Base-by-base conservation (phyloP, 1,140 invertebrate genomes). In the Papilio helenus region DNA sequence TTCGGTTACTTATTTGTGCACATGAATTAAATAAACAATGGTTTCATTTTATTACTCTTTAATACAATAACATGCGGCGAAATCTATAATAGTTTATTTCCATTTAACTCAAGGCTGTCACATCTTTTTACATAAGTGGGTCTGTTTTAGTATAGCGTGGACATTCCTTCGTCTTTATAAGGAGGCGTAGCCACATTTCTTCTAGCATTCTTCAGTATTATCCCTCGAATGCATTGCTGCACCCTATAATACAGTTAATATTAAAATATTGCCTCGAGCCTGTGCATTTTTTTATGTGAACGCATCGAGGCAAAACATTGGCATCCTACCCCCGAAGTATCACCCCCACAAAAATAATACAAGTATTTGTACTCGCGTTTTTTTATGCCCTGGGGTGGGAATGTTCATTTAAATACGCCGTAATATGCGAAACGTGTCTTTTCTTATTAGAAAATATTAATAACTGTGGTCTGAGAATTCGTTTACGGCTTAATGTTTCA, bases 241-340 rank as follows among this genome's bases (percentile, higher is more conserved):
- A 89, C 90, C 92, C 93, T 84, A 89, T 89, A 91, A 92, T 88
- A 89, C 89, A 88, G 92, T 92, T 93, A 93, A 94, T 94, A 93
- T 93, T 93, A 94, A 94, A 93, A 93, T 94, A 94, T 94, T 93
- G 92, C 91, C 86, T 89, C 84, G 87, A 84, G 82, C 90, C 89
- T 89, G 90, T 88, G 89, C 93, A 92, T 91, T 94, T 94, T 93
- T 94, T 94, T 65, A 65, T 65, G 91, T 80, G 80, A 82, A 58
- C 79, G 80, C 79, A 86, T 83, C 81, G 84, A 88, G 83, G 86
- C 89, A 94, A 90, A 93, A 94, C 93, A 94, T 93, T 90, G 90
- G 88, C 89, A 88, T 92, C 74, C 86, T 86, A 83, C 80, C 88
- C 91, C 90, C 80, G 81, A 85, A 90, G 61, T 82, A 79, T 87